These are phyloP conservation scores for Triplophysa rosa DNA, from an alignment of 2,113 vertebrate genomes.

Conservation along the genomic window DNA sequence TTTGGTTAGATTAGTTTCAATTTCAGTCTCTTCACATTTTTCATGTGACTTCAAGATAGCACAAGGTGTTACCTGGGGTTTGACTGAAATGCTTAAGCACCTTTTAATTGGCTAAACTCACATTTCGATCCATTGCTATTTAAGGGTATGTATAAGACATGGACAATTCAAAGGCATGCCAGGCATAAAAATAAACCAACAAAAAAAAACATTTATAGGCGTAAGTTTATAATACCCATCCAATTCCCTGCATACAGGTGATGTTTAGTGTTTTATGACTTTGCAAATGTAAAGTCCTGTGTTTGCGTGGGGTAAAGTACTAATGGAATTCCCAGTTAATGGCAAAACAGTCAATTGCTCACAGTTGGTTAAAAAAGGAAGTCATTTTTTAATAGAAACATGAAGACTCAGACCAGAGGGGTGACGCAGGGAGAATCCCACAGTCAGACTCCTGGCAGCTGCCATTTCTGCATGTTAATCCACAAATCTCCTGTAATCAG, in stretches of 20 bases:
- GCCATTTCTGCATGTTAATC: constrained; percentile 71
- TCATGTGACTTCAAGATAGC: constrained; percentile 17
- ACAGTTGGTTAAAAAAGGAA: constrained; percentile 29
- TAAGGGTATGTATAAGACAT: background rate
- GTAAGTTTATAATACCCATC: background rate
- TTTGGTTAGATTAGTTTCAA: background rate
- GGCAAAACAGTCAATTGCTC: background rate
- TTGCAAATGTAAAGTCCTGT: background rate
- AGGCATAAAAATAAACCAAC: background rate
- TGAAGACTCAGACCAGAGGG: constrained; percentile 47
- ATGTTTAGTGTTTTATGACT: background rate
- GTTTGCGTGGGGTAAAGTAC: background rate
- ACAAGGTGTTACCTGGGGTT: constrained; percentile 22
- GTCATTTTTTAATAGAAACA: constrained; percentile 18
- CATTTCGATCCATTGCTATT: constrained; percentile 33
- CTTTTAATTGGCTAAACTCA: constrained; percentile 33
- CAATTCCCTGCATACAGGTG: background rate
- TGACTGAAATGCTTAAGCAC: background rate
- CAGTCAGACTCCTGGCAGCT: constrained; percentile 44
- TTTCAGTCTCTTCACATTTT: background rate
- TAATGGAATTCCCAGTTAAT: background rate
- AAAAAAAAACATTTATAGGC: background rate
- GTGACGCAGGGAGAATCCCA: constrained; percentile 38
- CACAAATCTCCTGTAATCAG: constrained; percentile 77
- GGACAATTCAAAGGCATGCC: background rate